Evolutionary conservation across 2,888 invertebrate genomes (phyloP).

Genomic region (Parnassius glacialis): DNA sequence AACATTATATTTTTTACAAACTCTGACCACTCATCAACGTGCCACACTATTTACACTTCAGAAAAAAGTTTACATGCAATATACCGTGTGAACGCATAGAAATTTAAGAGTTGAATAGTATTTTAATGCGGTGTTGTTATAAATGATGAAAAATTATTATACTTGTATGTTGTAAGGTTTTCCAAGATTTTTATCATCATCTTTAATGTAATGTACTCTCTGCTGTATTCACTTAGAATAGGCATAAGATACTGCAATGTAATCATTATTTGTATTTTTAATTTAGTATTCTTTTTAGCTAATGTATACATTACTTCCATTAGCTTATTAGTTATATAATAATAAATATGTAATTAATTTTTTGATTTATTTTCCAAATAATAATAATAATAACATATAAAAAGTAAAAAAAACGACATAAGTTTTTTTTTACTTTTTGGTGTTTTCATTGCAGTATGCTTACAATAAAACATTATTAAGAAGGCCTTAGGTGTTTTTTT

Average conservation of each 20-base stretch:
- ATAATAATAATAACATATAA: too few species aligned
- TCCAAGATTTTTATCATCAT: neutral
- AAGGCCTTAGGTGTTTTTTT: constrained; percentile 1
- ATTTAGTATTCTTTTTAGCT: neutral
- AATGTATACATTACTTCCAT: too few species aligned
- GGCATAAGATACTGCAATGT: constrained; percentile 1
- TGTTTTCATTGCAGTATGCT: neutral
- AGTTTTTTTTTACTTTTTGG: too few species aligned
- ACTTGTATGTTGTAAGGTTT: constrained; percentile 21
- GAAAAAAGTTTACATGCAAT: constrained; percentile 13
- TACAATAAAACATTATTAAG: neutral
- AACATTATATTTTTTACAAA: constrained; percentile 25
- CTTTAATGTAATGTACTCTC: neutral
- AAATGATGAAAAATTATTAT: constrained; percentile 24
- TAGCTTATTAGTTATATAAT: too few species aligned
- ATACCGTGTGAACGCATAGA: constrained; percentile 17
- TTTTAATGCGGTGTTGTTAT: constrained; percentile 28
- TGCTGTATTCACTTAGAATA: neutral
- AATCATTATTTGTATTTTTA: neutral
- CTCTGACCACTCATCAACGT: constrained; percentile 21
- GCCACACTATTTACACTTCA: constrained; percentile 26
- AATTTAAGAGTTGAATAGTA: constrained; percentile 20
- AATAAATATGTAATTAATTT: too few species aligned
- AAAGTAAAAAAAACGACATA: too few species aligned
- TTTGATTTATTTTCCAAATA: too few species aligned